Evolutionary conservation across 2,113 vertebrate genomes (phyloP).

Genomic region (Megaceryle maxima): DNA sequence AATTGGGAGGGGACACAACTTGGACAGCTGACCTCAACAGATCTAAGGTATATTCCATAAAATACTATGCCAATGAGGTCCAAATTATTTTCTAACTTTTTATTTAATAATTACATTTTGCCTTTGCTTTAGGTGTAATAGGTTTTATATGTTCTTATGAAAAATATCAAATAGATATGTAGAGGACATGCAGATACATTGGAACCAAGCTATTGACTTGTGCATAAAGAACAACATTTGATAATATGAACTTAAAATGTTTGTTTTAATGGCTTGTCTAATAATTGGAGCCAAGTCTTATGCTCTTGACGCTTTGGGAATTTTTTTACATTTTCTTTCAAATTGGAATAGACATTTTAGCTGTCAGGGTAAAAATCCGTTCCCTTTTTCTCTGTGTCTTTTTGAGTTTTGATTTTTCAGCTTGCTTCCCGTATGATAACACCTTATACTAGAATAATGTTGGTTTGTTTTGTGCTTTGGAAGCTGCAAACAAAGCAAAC

Average conservation of each 20-base stretch:
- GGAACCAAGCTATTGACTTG: background rate
- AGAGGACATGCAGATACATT: background rate
- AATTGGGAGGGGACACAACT: no score
- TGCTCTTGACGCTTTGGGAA: background rate
- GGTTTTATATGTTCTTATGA: background rate
- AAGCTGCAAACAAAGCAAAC: background rate
- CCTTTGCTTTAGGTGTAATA: background rate
- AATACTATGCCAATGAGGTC: no score
- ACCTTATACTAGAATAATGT: background rate
- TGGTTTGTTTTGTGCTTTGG: background rate
- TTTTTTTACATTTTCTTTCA: background rate
- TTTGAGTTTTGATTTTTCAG: background rate
- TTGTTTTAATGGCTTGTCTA: background rate
- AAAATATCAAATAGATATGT: background rate
- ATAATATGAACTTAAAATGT: background rate
- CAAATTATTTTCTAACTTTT: background rate
- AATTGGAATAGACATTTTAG: background rate
- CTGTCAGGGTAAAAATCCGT: background rate
- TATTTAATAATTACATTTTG: background rate
- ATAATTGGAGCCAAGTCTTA: background rate
- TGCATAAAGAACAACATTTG: background rate
- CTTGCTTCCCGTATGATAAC: background rate
- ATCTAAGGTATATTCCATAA: no score
- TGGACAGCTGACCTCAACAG: no score
- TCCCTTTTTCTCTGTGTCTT: background rate